Base-by-base conservation (phyloP, 2,888 invertebrate genomes). In the Zygothrica quintamaculata region DNA sequence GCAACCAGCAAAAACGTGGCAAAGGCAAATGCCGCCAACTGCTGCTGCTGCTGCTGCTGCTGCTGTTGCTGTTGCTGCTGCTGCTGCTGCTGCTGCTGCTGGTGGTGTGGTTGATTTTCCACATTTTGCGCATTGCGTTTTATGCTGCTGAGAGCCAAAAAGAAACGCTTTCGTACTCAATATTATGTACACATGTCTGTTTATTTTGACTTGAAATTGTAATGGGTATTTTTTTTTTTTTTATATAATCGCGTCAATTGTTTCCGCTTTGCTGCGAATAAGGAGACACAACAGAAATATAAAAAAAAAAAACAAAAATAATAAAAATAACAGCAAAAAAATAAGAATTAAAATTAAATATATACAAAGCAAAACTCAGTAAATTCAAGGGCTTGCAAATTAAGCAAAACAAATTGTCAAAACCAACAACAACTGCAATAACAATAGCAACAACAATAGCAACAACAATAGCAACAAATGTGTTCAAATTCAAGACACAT, bases 71-170 rank as follows among this genome's bases (percentile, higher is more conserved):
- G 7, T 11, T 46, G 15, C 0, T 43, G 15, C 11, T 16, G 26
- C 5, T 52, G 22, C 26, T 37, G 46, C 33, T 44, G 15, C 39
- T 56, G 43, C 39, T 39, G 36, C 58, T 25, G 15, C 40, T 40
- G 52, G 52, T 61, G 72, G 52, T 71, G 34, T 56, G 43, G 48
- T 68, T 56, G 43, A 43, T 68, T 53, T 77, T 74, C 50, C 47
- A 62, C 80, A 65, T 82, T 87, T 85, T 80, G 88, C 88, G 80
- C 80, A 87, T 87, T 80, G 84, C 86, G 64, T 85, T 76, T 59
- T 60, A 65, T 71, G 76, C 52, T 71, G 76, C 52, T 71, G 50
- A 40, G 53, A 12, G 11, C 11, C 36, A 16, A 18, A 36, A 18
- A 36, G 16, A 9, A 12, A 22, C 16, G 18, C n/a, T 3, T n/a